Conservation (phyloP, 2,797 vertebrate genomes). For the Hylomyscus alleni region DNA sequence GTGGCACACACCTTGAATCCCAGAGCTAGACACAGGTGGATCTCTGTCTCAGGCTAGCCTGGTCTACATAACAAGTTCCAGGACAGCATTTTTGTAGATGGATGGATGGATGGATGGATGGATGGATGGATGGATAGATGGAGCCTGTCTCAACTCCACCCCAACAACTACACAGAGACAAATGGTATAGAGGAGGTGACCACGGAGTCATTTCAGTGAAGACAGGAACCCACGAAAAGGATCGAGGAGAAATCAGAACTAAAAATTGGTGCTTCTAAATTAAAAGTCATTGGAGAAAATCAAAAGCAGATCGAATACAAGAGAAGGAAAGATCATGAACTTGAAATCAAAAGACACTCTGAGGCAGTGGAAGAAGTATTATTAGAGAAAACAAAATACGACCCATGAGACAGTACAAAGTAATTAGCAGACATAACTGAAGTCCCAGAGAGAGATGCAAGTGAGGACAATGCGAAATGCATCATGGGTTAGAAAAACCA, state of each 20-base stretch:
- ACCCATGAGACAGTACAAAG: not conserved
- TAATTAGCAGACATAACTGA: not conserved
- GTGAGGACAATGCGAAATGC: not conserved
- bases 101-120: no score
- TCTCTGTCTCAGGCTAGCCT: not conserved
- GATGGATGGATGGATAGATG: no score
- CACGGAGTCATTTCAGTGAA: not conserved
- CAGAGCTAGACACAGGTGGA: not conserved
- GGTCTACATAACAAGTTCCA: not conserved
- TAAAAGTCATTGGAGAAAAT: slow-evolving; percentile 30
- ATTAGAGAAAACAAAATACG: not conserved
- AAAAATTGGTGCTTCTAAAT: slow-evolving; percentile 33
- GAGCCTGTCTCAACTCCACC: not conserved
- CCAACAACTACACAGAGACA: not conserved
- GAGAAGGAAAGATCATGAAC: slow-evolving; percentile 23
- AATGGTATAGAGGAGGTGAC: not conserved
- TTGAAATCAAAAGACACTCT: slow-evolving; percentile 6
- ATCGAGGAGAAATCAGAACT: slow-evolving; percentile 1
- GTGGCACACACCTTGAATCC: not conserved
- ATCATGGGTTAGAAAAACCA: not conserved
- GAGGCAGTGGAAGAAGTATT: not conserved
- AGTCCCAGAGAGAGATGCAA: not conserved
- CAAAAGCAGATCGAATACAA: slow-evolving; percentile 4
- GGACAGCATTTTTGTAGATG: not conserved
- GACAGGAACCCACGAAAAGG: slow-evolving; percentile 26